These are phyloP conservation scores for Coenonympha arcania DNA, from an alignment of 2,888 invertebrate genomes.

Conservation along the genomic window DNA sequence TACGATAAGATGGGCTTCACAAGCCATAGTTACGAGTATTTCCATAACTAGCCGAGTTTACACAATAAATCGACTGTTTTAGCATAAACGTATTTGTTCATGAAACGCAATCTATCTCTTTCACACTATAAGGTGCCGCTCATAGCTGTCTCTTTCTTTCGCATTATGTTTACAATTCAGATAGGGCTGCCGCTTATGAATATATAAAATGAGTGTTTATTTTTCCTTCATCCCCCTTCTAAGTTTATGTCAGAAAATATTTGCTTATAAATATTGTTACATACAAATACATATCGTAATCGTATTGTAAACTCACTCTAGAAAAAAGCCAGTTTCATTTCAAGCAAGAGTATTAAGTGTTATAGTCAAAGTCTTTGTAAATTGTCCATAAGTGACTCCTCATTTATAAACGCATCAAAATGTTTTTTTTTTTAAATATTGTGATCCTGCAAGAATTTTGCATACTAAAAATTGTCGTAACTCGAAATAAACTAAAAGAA, in stretches of 20 bases:
- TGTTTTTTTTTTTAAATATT: too few species aligned
- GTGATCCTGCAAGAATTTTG: too few species aligned
- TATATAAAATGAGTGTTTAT: background rate
- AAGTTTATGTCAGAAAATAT: background rate
- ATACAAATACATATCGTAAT: too few species aligned
- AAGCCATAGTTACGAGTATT: conserved; percentile 8
- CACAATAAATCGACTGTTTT: conserved; percentile 21
- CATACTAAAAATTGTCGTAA: too few species aligned
- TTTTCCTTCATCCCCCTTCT: background rate
- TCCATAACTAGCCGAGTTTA: conserved; percentile 15
- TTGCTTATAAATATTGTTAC: background rate
- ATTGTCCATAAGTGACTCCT: too few species aligned
- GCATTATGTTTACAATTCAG: conserved; percentile 2
- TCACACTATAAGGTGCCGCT: background rate
- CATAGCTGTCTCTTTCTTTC: background rate
- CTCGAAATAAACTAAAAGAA: too few species aligned
- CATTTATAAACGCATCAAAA: too few species aligned
- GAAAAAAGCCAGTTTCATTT: too few species aligned
- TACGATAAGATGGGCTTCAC: conserved; percentile 5
- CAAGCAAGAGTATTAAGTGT: too few species aligned
- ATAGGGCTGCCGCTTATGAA: background rate
- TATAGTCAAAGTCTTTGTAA: too few species aligned
- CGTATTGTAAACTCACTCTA: too few species aligned
- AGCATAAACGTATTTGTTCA: conserved; percentile 19
- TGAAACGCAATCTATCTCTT: background rate